A percentile compares a stretch with the other conserved stretches of the same genome.
These are phyloP conservation scores for Pheucticus melanocephalus DNA, from an alignment of 2,113 vertebrate genomes.

Conservation along the genomic window DNA sequence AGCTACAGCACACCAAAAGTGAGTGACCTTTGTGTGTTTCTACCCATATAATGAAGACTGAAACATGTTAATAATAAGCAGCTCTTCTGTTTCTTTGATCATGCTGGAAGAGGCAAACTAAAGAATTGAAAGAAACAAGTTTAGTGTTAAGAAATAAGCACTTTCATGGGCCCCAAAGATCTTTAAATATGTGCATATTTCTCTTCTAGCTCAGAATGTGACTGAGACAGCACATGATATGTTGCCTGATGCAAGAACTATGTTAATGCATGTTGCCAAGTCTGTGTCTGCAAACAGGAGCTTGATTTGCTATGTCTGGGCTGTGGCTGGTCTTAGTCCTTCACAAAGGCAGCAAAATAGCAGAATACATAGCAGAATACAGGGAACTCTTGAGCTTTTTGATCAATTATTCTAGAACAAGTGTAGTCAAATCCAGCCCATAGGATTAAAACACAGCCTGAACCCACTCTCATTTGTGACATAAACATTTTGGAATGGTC, in stretches of 20 bases:
- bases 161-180: background rate
- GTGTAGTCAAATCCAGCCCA: background rate
- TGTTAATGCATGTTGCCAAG: background rate
- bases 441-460: background rate
- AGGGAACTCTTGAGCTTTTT: background rate
- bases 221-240: background rate
- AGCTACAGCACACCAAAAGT: background rate
- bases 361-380: background rate
- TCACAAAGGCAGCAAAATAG: background rate
- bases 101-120: background rate
- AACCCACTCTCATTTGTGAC: background rate
- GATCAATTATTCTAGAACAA: background rate
- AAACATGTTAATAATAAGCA: background rate
- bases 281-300: background rate
- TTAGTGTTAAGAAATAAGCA: background rate
- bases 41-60: background rate
- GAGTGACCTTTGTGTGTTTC: background rate
- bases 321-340: background rate
- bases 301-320: background rate
- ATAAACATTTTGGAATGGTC: background rate
- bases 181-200: background rate
- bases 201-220: background rate
- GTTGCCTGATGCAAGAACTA: slow-evolving; percentile 17
- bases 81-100: background rate
- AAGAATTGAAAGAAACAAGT: background rate